phyloP scores from a whole-genome alignment of 2,797 vertebrate species.

The Anguilla anguilla region DNA sequence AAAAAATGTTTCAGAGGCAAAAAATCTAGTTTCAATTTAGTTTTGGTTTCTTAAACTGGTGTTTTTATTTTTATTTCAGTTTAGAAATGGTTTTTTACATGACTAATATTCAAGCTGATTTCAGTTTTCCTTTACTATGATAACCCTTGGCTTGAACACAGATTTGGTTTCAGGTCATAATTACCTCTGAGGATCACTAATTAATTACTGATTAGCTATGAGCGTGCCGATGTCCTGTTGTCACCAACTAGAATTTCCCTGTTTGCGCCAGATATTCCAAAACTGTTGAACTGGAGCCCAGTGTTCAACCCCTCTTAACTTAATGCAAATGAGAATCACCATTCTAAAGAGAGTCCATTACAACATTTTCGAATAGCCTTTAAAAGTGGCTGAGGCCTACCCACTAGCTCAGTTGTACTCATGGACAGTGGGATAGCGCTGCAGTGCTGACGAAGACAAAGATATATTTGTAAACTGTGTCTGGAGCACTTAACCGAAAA shows the following conservation, averaged over 20 bases:
- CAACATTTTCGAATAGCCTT: not conserved
- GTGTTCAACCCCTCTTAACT: not conserved
- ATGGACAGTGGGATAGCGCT: not conserved
- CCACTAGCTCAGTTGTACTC: not conserved
- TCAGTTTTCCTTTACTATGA: too few species aligned
- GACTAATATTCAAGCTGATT: too few species aligned
- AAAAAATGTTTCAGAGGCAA: too few species aligned
- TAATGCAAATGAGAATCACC: not conserved
- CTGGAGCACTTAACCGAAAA: not conserved
- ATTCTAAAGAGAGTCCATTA: not conserved
- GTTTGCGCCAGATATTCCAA: not conserved
- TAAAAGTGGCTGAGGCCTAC: not conserved
- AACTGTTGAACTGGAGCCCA: not conserved
- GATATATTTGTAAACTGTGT: not conserved
- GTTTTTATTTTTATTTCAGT: too few species aligned
- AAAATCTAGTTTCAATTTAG: too few species aligned
- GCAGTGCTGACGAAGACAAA: not conserved
- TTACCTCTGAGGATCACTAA: not conserved
- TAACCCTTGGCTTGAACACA: too few species aligned
- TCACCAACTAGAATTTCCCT: not conserved
- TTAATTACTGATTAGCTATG: not conserved
- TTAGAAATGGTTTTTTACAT: too few species aligned
- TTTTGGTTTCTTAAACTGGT: too few species aligned
- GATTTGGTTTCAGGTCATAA: too few species aligned
- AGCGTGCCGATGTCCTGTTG: not conserved